phyloP scores from a whole-genome alignment of 2,888 invertebrate genomes.

The Metacarcinus magister region DNA sequence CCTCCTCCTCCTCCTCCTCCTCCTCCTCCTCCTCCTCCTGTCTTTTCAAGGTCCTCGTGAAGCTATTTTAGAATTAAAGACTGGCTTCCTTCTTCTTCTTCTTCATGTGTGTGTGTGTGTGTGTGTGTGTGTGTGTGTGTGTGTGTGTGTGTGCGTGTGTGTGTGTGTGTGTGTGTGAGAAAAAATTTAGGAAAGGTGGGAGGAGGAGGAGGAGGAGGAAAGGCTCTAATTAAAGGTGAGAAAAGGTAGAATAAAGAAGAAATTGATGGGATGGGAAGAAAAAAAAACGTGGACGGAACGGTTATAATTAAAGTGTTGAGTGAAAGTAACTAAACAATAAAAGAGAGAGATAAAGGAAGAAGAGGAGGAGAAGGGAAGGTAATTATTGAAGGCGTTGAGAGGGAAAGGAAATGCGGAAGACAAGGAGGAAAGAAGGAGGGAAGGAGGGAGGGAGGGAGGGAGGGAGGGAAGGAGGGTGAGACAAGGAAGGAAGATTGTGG shows the following conservation, averaged over 20 bases:
- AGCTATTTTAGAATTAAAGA: background rate
- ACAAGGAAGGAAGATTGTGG: background rate
- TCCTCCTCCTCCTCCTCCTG: background rate
- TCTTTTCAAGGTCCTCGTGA: background rate
- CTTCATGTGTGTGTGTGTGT: background rate
- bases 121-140: background rate
- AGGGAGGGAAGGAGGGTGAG: background rate
- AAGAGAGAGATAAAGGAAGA: background rate
- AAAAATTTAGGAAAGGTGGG: background rate
- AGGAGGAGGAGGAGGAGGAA: too few relatives aligned
- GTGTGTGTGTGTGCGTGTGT: conserved; percentile 51
- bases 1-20: background rate
- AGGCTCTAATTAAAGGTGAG: too few relatives aligned
- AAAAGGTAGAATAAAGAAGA: too few relatives aligned
- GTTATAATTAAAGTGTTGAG: too few relatives aligned
- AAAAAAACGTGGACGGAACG: too few relatives aligned
- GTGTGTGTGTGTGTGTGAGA: conserved; percentile 41
- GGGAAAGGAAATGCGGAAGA: background rate
- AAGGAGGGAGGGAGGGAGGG: background rate
- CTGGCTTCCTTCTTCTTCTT: background rate
- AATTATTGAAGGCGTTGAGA: background rate
- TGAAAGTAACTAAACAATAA: background rate
- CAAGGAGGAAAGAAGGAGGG: background rate
- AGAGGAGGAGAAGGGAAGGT: background rate
- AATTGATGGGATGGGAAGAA: too few relatives aligned